Evolutionary conservation across 2,113 vertebrate genomes (phyloP), one percentile per base, ranked within the genome.

Genomic region (Cepphus grylle): DNA sequence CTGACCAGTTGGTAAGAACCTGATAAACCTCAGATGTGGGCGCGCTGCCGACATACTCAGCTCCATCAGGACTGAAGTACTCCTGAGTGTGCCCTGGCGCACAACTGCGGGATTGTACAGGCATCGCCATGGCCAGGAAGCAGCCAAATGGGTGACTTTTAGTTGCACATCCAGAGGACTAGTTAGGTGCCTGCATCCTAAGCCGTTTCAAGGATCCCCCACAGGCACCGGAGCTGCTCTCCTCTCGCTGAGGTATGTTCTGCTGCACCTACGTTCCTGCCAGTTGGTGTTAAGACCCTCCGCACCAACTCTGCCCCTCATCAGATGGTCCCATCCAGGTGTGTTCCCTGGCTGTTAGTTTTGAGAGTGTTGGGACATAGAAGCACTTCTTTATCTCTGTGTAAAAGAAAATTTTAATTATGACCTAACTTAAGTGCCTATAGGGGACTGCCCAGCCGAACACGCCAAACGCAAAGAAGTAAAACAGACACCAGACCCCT

Each of bases 51-150:
- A 47, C 26, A 23, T 5, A 17, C 23, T 40, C 26, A 25, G 47
- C n/a, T 36, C 53, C 42, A 16, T 5, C 49, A 38, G 53, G n/a
- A 50, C 30, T 2, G 7, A 42, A 47, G 52, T 10, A 5, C n/a
- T 61, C 21, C 9, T 22, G 23, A 50, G 30, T 10, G 53, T 11
- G 34, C 63, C 2, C 0, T 2, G 1, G 34, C 16, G 53, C 53
- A 42, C 12, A 12, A 14, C 15, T 3, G 43, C 3, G 3, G 53
- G 25, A 36, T 19, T 11, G 16, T 21, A 53, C 19, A 40, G 63
- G 38, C 8, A 3, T 49, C 6, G 0, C 50, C 45, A 19, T 5
- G n/a, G 73, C 40, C 56, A 43, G 61, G 20, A 19, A 59, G 67
- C 6, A 3, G 42, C 50, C 74, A 55, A 45, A 73, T 18, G 30